A percentile compares a stretch with the other conserved stretches of the same genome.
phyloP scores from a whole-genome alignment of 2,797 vertebrate genomes.

The Craterocephalus amniculus region DNA sequence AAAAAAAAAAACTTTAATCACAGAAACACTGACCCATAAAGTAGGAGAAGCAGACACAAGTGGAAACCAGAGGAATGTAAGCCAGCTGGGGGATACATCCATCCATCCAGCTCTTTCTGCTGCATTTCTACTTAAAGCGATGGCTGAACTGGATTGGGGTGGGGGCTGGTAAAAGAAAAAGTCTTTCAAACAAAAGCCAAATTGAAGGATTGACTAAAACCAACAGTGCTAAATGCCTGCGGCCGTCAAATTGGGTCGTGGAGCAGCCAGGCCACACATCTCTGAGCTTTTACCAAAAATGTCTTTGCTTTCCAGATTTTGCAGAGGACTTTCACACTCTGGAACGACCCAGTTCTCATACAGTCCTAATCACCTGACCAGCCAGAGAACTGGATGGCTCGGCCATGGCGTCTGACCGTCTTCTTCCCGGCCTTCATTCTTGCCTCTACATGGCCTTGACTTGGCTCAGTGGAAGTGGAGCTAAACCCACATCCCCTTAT shows the following conservation, averaged over 20 bases:
- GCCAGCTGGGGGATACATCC: slow-evolving; percentile 82
- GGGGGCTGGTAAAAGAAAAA: slow-evolving; percentile 56
- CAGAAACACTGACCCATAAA: slow-evolving; percentile 84
- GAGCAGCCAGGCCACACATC: slow-evolving; percentile 58
- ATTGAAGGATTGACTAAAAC: slow-evolving; percentile 81
- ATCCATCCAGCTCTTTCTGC: slow-evolving; percentile 73
- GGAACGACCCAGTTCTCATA: slow-evolving; percentile 44
- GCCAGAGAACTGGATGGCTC: slow-evolving; percentile 42
- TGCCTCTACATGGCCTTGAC: slow-evolving; percentile 44
- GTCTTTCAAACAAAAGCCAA: slow-evolving; percentile 70
- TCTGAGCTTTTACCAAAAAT: slow-evolving; percentile 53
- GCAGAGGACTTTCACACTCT: slow-evolving; percentile 57
- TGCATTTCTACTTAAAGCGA: slow-evolving; percentile 80
- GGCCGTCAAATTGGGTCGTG: slow-evolving; percentile 47
- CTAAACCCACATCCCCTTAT: slow-evolving; percentile 73
- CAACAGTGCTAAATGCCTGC: slow-evolving; percentile 69
- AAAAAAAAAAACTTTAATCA: slow-evolving; percentile 78
- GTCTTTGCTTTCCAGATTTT: slow-evolving; percentile 50
- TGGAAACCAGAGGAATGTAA: slow-evolving; percentile 83
- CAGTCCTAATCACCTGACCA: slow-evolving; percentile 65
- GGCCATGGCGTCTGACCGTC: slow-evolving; percentile 58
- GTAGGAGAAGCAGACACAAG: slow-evolving; percentile 82
- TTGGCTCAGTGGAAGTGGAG: slow-evolving; percentile 48
- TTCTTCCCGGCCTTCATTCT: slow-evolving; percentile 62
- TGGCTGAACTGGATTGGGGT: slow-evolving; percentile 46